Base-by-base conservation (phyloP, 1,140 invertebrate species). In the Scaptomyza pallida region DNA sequence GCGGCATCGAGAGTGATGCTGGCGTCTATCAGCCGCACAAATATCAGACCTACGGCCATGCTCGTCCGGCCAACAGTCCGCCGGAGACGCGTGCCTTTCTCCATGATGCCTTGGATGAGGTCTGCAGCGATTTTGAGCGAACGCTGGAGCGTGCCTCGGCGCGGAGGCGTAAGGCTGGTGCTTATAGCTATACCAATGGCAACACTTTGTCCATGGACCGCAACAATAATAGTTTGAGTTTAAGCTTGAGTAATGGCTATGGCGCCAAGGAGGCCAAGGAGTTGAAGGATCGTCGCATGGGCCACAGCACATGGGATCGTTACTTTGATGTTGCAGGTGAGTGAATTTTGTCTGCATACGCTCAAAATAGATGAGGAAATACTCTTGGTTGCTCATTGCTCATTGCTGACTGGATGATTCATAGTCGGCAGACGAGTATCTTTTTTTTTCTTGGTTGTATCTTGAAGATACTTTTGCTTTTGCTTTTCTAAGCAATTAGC, bases 91-190 rank as follows among this genome's bases (percentile, higher is more conserved):
- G 78, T 3, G 89, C 88, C 57, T 91, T 91, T 47, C 75, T 91
- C 0, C 88, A 89, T 30, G 92, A 92, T 21, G 92, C 91, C 17
- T 92, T 95, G 63, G 93, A 94, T 69, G 94, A 95, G 86, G 95
- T 94, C 12, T 94, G 95, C 47, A 92, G 93, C n/a, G 95, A 96
- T 81, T 96, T 96, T 88, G 95, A 96, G 90, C 93, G 94, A 47
- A 95, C 94, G 12, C 91, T 95, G 63, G 93, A 93, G 60, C 92
- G 93, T 57, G 93, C 94, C 10, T 91, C 89, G 26, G 64, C 80
- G 4, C 81, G 52, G 40, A 63, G 75, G n/a, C 81, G 88, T n/a
- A 90, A 89, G 47, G 30, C 26, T 5, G 52, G 54, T 6, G 55
- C 37, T 8, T 64, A 59, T 12, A 60, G 54, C 47, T 63, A 74